Evolutionary conservation across 2,888 invertebrate species (phyloP).

Genomic region (Tinea pellionella): DNA sequence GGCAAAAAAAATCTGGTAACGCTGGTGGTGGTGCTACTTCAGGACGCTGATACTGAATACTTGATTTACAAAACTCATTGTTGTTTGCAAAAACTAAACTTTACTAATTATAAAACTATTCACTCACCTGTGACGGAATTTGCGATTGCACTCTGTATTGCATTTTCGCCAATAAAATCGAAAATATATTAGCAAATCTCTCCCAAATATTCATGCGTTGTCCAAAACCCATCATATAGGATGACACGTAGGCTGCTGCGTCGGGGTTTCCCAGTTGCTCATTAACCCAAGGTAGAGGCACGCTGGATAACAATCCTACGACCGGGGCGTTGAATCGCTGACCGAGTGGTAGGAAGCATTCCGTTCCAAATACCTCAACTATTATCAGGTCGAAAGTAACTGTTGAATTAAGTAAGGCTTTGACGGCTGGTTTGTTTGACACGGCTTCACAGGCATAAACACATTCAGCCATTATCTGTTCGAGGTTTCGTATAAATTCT

Average conservation of each 20-base stretch:
- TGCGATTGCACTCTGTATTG: conserved; percentile 52
- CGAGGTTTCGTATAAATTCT: conserved; percentile 46
- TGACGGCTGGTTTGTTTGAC: conserved; percentile 44
- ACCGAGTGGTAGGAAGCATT: conserved; percentile 69
- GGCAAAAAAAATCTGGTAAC: too few species aligned
- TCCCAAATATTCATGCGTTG: conserved; percentile 61
- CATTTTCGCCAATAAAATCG: conserved; percentile 45
- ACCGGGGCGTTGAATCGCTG: conserved; percentile 63
- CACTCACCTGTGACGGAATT: conserved; percentile 49
- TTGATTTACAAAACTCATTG: too few species aligned
- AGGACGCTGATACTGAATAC: too few species aligned
- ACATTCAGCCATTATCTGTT: conserved; percentile 58
- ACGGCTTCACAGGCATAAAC: conserved; percentile 55
- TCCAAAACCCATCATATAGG: conserved; percentile 62
- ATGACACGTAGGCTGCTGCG: conserved; percentile 66
- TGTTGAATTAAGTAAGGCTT: conserved; percentile 43
- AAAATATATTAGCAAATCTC: conserved; percentile 54
- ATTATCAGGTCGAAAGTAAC: conserved; percentile 49
- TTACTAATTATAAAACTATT: conserved; percentile 11
- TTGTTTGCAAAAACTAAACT: too few species aligned
- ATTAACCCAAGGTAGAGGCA: conserved; percentile 67
- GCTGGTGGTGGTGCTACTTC: too few species aligned
- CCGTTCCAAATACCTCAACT: conserved; percentile 66
- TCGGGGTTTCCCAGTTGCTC: conserved; percentile 69
- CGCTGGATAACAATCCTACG: conserved; percentile 63